phyloP scores from a whole-genome alignment of 2,888 invertebrate genomes.

The Phalangium opilio region DNA sequence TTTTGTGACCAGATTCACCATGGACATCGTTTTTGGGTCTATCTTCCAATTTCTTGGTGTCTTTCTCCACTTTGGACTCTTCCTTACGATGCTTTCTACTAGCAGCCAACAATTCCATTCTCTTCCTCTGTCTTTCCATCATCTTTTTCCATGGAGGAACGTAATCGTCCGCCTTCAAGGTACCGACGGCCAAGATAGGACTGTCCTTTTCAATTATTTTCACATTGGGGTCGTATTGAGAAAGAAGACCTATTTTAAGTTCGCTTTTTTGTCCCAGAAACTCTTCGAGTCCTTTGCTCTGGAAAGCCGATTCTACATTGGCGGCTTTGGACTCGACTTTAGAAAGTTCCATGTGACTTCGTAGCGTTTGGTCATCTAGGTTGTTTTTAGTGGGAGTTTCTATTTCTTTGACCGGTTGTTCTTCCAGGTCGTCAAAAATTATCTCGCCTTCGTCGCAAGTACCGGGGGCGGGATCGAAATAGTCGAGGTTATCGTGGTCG shows the following conservation, averaged over 20 bases:
- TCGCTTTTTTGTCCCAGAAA: conserved; percentile 7
- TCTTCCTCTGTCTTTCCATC: neutral
- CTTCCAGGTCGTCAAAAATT: too few relatives aligned
- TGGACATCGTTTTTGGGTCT: too few relatives aligned
- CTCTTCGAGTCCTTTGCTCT: conserved; percentile 11
- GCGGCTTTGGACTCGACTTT: too few relatives aligned
- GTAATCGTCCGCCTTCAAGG: conserved; percentile 6
- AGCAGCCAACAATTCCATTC: too few relatives aligned
- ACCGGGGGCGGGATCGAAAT: neutral
- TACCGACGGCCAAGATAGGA: conserved; percentile 11
- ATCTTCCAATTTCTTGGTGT: too few relatives aligned
- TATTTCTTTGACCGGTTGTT: neutral
- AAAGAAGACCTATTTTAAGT: conserved; percentile 7
- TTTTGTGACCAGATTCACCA: too few relatives aligned
- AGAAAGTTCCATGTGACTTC: neutral
- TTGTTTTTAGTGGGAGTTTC: neutral
- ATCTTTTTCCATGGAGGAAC: neutral
- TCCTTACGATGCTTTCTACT: too few relatives aligned
- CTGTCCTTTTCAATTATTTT: conserved; percentile 5
- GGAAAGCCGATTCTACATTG: conserved; percentile 8
- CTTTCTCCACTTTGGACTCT: too few relatives aligned
- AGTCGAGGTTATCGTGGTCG: neutral
- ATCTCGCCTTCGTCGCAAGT: neutral
- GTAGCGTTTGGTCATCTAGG: neutral
- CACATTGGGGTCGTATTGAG: conserved; percentile 13